These are phyloP conservation scores for Pangasius macronema DNA, from an alignment of 2,797 vertebrate genomes.

Conservation along the genomic window DNA sequence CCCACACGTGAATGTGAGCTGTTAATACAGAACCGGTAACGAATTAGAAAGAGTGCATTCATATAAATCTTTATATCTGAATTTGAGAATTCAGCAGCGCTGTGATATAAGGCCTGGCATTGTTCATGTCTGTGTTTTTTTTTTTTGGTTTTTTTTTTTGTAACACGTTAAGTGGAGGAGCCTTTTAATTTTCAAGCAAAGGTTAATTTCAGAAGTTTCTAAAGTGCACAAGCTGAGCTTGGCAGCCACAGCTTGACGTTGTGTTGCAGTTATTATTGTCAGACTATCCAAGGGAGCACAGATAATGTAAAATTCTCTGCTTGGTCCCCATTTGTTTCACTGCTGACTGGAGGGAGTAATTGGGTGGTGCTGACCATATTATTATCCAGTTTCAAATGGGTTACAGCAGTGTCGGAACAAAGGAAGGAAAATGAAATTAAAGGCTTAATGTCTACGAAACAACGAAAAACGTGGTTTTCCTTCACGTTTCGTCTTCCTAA, in stretches of 20 bases:
- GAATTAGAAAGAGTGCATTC: background rate
- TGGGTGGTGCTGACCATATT: constrained; percentile 84
- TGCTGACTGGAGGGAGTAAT: constrained; percentile 85
- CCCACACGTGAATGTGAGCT: background rate
- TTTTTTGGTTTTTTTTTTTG: background rate
- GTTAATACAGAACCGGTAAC: background rate
- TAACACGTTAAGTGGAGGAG: constrained; percentile 7
- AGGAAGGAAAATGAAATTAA: constrained; percentile 87
- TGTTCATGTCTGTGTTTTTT: background rate
- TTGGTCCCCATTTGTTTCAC: constrained; percentile 81
- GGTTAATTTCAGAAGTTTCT: constrained; percentile 63
- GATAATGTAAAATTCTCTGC: constrained; percentile 82
- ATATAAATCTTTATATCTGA: constrained; percentile 1
- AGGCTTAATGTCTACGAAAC: constrained; percentile 93
- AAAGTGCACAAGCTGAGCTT: constrained; percentile 72
- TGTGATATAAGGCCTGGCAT: background rate
- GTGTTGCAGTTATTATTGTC: constrained; percentile 80
- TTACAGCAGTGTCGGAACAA: constrained; percentile 77
- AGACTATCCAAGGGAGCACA: constrained; percentile 79
- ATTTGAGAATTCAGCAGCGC: background rate
- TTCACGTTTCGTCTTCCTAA: too few species aligned
- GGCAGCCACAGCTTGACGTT: constrained; percentile 77
- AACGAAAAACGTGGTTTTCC: too few species aligned
- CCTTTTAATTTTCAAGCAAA: constrained; percentile 38
- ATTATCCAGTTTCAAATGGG: constrained; percentile 72